A percentile compares a stretch with the other conserved stretches of the same genome.
phyloP scores from a whole-genome alignment of 2,797 vertebrate species.

The Pitangus sulphuratus region DNA sequence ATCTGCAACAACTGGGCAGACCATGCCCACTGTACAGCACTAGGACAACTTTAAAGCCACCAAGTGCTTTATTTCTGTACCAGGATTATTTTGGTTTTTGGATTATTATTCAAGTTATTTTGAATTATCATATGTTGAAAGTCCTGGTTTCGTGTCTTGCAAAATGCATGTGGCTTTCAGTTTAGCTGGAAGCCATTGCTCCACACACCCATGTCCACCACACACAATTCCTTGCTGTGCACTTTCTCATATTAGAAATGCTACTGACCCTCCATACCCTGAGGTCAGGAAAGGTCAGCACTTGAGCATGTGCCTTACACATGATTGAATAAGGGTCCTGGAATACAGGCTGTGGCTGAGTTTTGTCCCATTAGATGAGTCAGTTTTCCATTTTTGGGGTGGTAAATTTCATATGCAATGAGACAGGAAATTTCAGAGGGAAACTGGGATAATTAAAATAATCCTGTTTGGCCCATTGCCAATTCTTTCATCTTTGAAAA shows the following conservation, averaged over 20 bases:
- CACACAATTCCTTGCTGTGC: not conserved
- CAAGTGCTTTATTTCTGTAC: not conserved
- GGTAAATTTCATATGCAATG: not conserved
- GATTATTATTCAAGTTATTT: not conserved
- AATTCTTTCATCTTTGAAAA: constrained; percentile 31
- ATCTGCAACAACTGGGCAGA: not conserved
- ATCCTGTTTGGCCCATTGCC: not conserved
- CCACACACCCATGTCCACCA: not conserved
- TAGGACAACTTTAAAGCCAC: not conserved
- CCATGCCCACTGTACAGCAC: not conserved
- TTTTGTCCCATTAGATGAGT: not conserved
- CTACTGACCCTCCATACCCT: not conserved
- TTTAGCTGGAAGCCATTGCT: not conserved
- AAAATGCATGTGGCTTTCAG: not conserved
- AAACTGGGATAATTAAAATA: constrained; percentile 14
- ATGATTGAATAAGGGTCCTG: not conserved
- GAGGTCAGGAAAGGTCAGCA: not conserved
- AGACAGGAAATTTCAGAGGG: not conserved
- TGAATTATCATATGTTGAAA: not conserved
- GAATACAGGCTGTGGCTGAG: not conserved
- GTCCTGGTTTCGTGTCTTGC: not conserved
- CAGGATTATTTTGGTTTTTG: not conserved
- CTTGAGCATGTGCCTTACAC: not conserved
- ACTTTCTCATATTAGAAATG: not conserved
- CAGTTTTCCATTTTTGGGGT: not conserved